Percentiles rank a stretch among this genome's conserved stretches.
Evolutionary conservation across 2,113 vertebrate species (phyloP).

Genomic region (Bujurquina vittata): DNA sequence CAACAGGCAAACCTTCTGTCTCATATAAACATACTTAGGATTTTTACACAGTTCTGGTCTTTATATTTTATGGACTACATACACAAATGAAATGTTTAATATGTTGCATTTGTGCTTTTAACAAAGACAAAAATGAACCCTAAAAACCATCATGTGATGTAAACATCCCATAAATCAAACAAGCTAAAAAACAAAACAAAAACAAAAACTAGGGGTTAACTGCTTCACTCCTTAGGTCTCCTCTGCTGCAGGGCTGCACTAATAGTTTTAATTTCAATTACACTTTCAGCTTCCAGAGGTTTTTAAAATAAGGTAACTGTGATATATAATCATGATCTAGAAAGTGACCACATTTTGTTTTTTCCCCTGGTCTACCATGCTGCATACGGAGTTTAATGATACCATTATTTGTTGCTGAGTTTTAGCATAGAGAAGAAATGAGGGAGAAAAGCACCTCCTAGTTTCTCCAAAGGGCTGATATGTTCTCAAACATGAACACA

Average conservation of each 20-base stretch:
- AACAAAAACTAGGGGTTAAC: too few species aligned
- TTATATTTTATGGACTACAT: not conserved
- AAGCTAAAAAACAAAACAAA: rapidly evolving
- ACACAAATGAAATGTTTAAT: not conserved
- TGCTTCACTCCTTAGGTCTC: too few species aligned
- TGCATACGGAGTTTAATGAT: not conserved
- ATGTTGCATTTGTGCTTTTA: not conserved
- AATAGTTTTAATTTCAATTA: rapidly evolving
- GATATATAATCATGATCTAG: not conserved
- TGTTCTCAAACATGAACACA: not conserved
- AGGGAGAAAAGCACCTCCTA: too few species aligned
- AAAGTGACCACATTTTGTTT: not conserved
- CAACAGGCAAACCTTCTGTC: constrained; percentile 6
- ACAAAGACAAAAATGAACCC: rapidly evolving
- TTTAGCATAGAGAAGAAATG: too few species aligned
- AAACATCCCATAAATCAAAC: not conserved
- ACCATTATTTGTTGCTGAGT: not conserved
- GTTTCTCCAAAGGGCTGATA: rapidly evolving
- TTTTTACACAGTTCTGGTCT: not conserved
- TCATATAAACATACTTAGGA: not conserved
- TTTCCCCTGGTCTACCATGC: rapidly evolving
- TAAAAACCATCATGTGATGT: rapidly evolving
- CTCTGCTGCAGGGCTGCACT: not conserved
- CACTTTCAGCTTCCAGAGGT: not conserved
- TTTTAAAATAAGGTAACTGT: not conserved